A percentile compares a stretch with the other conserved stretches of the same genome.
phyloP scores from a whole-genome alignment of 2,797 vertebrate genomes.

The Malurus splendens region DNA sequence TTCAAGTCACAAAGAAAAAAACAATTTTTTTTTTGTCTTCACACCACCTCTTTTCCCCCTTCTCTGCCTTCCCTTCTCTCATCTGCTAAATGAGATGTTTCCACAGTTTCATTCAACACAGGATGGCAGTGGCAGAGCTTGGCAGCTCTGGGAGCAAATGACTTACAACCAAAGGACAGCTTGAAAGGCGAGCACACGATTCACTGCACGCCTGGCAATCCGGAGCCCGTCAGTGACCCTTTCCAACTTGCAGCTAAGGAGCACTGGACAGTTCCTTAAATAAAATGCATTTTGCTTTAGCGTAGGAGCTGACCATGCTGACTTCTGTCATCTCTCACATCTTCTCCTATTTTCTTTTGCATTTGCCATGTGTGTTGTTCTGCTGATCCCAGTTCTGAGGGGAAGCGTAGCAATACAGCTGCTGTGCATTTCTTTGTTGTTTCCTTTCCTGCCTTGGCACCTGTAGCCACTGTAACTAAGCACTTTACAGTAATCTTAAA shows the following conservation, averaged over 20 bases:
- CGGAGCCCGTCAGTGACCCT: not conserved
- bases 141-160: conserved; percentile 34
- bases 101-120: conserved; percentile 16
- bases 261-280: not conserved
- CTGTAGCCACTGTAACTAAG: conserved; percentile 65
- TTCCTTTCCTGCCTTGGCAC: conserved; percentile 58
- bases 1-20: not conserved
- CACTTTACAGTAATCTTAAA: conserved; percentile 65
- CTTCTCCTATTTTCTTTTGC: conserved; percentile 40
- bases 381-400: conserved; percentile 58
- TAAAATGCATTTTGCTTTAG: conserved; percentile 23
- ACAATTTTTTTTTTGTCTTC: not conserved
- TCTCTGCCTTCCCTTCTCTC: not conserved
- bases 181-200: conserved; percentile 15
- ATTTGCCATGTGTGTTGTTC: conserved; percentile 36
- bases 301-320: conserved; percentile 26
- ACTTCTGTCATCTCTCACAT: conserved; percentile 57
- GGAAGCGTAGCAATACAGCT: conserved; percentile 44
- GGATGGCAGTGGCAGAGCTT: conserved; percentile 44
- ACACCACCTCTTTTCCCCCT: not conserved
- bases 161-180: conserved; percentile 40
- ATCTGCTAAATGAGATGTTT: conserved; percentile 45
- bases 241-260: conserved; percentile 29
- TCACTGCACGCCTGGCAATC: not conserved
- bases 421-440: conserved; percentile 60